Percentiles rank a stretch among this genome's conserved stretches.
Evolutionary conservation across 2,888 invertebrate genomes (phyloP).

Genomic region (Lepidochrysops patricia): DNA sequence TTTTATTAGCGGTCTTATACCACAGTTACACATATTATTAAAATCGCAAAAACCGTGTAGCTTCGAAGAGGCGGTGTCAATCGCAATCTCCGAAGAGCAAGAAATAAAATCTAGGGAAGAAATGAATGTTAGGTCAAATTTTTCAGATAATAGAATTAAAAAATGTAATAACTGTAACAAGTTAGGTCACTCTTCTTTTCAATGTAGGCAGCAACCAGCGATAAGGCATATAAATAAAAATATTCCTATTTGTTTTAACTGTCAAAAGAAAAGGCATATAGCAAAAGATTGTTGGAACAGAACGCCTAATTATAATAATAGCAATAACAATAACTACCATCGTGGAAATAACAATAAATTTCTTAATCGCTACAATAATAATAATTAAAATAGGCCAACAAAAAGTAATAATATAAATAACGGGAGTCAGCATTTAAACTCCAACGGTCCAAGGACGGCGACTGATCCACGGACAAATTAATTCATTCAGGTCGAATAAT

Average conservation of each 20-base stretch:
- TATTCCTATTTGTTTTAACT: slow-evolving; percentile 20
- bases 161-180: slow-evolving; percentile 21
- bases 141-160: slow-evolving; percentile 12
- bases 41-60: slow-evolving; percentile 30
- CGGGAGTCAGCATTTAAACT: slow-evolving; percentile 22
- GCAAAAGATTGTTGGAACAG: slow-evolving; percentile 21
- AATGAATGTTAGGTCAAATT: slow-evolving; percentile 16
- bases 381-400: neutral
- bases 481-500: slow-evolving; percentile 19
- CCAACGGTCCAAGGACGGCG: slow-evolving; percentile 19
- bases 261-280: slow-evolving; percentile 20
- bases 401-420: slow-evolving; percentile 4
- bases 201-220: slow-evolving; percentile 18
- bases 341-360: slow-evolving; percentile 6
- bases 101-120: slow-evolving; percentile 27
- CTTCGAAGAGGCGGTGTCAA: slow-evolving; percentile 31
- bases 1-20: slow-evolving; percentile 31
- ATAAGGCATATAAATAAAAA: slow-evolving; percentile 16
- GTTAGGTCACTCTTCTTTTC: slow-evolving; percentile 19
- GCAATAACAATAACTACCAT: slow-evolving; percentile 14
- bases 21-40: slow-evolving; percentile 30
- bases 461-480: slow-evolving; percentile 17
- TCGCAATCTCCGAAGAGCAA: slow-evolving; percentile 30
- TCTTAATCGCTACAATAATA: slow-evolving; percentile 12
- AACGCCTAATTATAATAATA: slow-evolving; percentile 12